Evolutionary conservation across 1,140 invertebrate genomes (phyloP).

Genomic region (Dinoponera quadriceps): DNA sequence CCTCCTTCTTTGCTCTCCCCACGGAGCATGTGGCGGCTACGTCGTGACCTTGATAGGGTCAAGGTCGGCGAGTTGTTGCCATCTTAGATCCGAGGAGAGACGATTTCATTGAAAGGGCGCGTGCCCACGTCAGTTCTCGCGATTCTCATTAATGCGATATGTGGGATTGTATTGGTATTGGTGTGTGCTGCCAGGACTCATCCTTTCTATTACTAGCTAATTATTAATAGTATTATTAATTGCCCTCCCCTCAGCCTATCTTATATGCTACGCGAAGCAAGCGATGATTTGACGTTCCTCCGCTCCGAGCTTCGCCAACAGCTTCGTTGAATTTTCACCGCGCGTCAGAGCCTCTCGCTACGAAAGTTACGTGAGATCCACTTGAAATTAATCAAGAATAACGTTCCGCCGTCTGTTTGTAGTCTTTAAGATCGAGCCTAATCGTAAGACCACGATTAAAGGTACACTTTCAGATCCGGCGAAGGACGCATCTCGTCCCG

Average conservation of each 20-base stretch:
- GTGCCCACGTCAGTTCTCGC: slow-evolving; percentile 51
- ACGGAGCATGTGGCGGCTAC: not conserved
- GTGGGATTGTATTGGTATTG: slow-evolving; percentile 70
- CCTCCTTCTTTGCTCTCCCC: no score
- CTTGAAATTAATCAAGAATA: not conserved
- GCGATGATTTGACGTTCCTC: not conserved
- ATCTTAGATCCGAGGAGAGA: slow-evolving; percentile 11
- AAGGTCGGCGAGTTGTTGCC: not conserved
- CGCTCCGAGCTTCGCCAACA: no score
- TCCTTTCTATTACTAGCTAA: slow-evolving; percentile 67
- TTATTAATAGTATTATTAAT: slow-evolving; percentile 72
- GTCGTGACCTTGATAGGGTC: slow-evolving; percentile 19
- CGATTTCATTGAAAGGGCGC: slow-evolving; percentile 37
- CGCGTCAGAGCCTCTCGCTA: not conserved
- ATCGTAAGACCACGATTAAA: no score
- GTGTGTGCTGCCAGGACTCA: slow-evolving; percentile 74
- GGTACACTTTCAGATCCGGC: no score
- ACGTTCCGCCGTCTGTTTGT: not conserved
- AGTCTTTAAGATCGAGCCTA: no score
- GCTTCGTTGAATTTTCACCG: not conserved
- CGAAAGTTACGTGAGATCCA: not conserved
- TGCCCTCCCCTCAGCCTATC: slow-evolving; percentile 2
- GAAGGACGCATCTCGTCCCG: no score
- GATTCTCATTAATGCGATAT: slow-evolving; percentile 53
- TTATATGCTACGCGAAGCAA: not conserved